Percentiles rank a stretch among this genome's conserved stretches.
These are phyloP conservation scores for Perccottus glenii DNA, from an alignment of 2,113 vertebrate species.

Conservation along the genomic window DNA sequence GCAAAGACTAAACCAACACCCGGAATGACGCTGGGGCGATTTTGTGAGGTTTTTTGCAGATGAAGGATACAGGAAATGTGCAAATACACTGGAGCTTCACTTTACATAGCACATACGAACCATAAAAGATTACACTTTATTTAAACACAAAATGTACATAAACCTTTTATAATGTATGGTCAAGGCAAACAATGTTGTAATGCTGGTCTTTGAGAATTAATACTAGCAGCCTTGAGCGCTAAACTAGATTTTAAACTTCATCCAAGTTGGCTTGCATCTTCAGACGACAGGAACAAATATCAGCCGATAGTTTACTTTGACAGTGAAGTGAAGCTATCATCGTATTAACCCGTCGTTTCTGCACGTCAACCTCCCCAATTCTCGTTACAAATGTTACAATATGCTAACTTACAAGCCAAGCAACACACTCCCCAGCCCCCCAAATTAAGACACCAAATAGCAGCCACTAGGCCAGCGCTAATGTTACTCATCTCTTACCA, in stretches of 20 bases:
- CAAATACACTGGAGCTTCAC: conserved; percentile 59
- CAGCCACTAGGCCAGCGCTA: conserved; percentile 76
- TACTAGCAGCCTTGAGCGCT: conserved; percentile 58
- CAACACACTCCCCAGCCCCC: conserved; percentile 55
- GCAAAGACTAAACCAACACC: conserved; percentile 40
- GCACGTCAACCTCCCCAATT: conserved; percentile 12
- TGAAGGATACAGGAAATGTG: conserved; percentile 63
- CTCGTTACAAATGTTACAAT: background rate
- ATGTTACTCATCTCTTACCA: conserved; percentile 71
- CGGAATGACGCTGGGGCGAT: conserved; percentile 26
- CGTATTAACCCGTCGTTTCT: background rate
- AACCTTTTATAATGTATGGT: conserved; percentile 1
- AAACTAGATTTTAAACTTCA: conserved; percentile 59
- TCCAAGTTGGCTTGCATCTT: conserved; percentile 62
- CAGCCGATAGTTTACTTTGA: conserved; percentile 23
- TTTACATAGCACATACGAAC: conserved; percentile 45
- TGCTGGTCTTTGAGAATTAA: conserved; percentile 15
- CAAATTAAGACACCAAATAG: conserved; percentile 65
- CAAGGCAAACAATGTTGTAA: conserved; percentile 13
- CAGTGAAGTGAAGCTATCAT: conserved; percentile 20
- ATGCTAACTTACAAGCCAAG: conserved; percentile 20
- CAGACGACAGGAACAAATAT: conserved; percentile 42
- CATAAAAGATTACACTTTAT: conserved; percentile 55
- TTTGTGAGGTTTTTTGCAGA: conserved; percentile 53
- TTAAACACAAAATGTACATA: conserved; percentile 12